Percentiles rank a stretch among this genome's conserved stretches.
Conservation (phyloP, 2,797 vertebrate genomes). For the Sebastes nivosus region DNA sequence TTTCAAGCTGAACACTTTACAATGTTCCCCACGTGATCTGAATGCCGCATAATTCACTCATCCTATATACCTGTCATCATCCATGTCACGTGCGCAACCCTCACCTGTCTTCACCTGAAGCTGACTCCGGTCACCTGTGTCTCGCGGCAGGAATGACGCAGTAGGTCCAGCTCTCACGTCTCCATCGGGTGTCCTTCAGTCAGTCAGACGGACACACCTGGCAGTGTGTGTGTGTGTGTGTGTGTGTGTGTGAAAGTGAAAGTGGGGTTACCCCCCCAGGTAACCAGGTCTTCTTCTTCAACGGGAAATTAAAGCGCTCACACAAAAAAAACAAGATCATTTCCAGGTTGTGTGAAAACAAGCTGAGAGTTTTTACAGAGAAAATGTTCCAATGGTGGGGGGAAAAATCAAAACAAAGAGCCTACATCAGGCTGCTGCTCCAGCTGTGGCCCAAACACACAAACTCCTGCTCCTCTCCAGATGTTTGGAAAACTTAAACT, state of each 20-base stretch:
- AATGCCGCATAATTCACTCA: background rate
- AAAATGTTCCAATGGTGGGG: slow-evolving; percentile 25
- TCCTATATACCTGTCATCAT: background rate
- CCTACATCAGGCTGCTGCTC: slow-evolving; percentile 41
- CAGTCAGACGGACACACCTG: slow-evolving; percentile 47
- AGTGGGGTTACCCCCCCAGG: slow-evolving; percentile 49
- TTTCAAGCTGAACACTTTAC: background rate
- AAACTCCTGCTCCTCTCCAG: slow-evolving; percentile 30
- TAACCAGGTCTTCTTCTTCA: slow-evolving; percentile 37
- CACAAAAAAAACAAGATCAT: background rate
- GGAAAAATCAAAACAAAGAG: background rate
- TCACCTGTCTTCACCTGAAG: slow-evolving; percentile 57
- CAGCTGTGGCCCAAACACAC: slow-evolving; percentile 28
- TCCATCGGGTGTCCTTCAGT: slow-evolving; percentile 27
- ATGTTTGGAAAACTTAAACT: slow-evolving; percentile 48
- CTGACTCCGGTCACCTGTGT: slow-evolving; percentile 22
- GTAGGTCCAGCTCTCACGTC: slow-evolving; percentile 33
- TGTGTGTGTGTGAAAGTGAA: background rate
- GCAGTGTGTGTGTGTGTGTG: slow-evolving; percentile 2
- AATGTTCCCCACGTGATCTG: background rate
- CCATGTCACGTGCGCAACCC: slow-evolving; percentile 28
- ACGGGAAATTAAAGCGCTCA: slow-evolving; percentile 16
- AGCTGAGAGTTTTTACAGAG: background rate
- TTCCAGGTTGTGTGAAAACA: slow-evolving; percentile 9
- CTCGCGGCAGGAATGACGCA: slow-evolving; percentile 31